phyloP scores from a whole-genome alignment of 2,113 vertebrate species.

The Pelusios castaneus region DNA sequence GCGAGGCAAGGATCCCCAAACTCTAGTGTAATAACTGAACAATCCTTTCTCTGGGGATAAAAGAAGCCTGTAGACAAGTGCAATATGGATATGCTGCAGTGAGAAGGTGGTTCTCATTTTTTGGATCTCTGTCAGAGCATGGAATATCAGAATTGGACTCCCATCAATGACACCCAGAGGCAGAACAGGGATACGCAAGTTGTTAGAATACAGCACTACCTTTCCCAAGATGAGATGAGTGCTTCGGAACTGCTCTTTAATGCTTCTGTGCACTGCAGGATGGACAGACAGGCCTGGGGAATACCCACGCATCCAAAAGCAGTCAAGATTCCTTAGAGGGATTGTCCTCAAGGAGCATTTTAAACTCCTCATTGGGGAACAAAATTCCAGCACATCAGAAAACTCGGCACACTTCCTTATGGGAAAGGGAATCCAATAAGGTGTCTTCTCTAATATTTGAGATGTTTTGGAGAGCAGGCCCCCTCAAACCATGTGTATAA shows the following conservation, averaged over 20 bases:
- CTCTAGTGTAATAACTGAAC: rapidly evolving
- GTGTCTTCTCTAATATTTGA: too few species aligned
- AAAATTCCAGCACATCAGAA: not conserved
- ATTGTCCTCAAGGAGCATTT: not conserved
- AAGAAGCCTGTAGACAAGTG: not conserved
- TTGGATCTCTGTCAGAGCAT: conserved; percentile 2
- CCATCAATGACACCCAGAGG: not conserved
- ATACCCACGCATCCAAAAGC: not conserved
- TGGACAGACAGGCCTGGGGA: not conserved
- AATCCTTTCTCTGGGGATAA: not conserved
- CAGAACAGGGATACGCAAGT: not conserved
- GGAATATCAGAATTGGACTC: not conserved
- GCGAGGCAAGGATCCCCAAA: not conserved
- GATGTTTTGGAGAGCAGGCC: too few species aligned
- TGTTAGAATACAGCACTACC: rapidly evolving
- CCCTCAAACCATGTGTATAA: not conserved
- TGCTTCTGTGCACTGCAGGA: not conserved
- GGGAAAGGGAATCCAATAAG: not conserved
- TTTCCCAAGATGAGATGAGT: not conserved
- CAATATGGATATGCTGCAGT: not conserved
- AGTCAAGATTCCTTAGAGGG: not conserved
- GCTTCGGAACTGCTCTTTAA: not conserved
- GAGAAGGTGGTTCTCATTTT: not conserved
- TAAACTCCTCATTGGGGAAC: not conserved
- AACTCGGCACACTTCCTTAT: not conserved